Evolutionary conservation across 1,140 invertebrate genomes (phyloP).

Genomic region (Heliconius hermathena): DNA sequence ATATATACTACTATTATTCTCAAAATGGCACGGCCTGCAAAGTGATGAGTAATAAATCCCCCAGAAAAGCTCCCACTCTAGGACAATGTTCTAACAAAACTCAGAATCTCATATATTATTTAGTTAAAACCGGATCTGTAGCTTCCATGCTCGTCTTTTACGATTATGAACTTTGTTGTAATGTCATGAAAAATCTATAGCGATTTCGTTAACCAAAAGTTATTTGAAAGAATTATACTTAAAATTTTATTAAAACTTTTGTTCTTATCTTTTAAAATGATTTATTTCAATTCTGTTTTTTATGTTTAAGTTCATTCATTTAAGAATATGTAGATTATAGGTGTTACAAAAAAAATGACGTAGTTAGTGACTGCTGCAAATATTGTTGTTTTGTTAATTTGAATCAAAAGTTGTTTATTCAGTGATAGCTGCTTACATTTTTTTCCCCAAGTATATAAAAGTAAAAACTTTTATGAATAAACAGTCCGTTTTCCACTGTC

Average conservation of each 20-base stretch:
- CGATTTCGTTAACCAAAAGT: background rate
- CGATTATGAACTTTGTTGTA: background rate
- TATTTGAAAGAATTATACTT: background rate
- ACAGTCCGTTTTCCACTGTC: too few relatives aligned
- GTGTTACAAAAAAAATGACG: too few relatives aligned
- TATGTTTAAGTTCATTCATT: too few relatives aligned
- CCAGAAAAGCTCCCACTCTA: background rate
- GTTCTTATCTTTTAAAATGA: background rate
- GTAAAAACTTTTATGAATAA: too few relatives aligned
- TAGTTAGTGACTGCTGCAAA: too few relatives aligned
- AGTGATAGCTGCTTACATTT: too few relatives aligned
- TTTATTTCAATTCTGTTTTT: too few relatives aligned
- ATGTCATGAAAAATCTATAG: background rate
- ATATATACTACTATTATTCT: background rate
- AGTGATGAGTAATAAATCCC: background rate
- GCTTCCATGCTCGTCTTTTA: background rate
- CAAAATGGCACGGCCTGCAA: background rate
- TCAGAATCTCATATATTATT: slow-evolving; percentile 1
- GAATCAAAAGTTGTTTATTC: too few relatives aligned
- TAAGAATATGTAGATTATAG: too few relatives aligned
- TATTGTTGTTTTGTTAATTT: too few relatives aligned
- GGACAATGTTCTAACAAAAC: background rate
- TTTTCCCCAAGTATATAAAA: too few relatives aligned
- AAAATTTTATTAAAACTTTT: background rate
- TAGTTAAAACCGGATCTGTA: background rate